phyloP scores from a whole-genome alignment of 2,113 vertebrate genomes.

The Euleptes europaea region DNA sequence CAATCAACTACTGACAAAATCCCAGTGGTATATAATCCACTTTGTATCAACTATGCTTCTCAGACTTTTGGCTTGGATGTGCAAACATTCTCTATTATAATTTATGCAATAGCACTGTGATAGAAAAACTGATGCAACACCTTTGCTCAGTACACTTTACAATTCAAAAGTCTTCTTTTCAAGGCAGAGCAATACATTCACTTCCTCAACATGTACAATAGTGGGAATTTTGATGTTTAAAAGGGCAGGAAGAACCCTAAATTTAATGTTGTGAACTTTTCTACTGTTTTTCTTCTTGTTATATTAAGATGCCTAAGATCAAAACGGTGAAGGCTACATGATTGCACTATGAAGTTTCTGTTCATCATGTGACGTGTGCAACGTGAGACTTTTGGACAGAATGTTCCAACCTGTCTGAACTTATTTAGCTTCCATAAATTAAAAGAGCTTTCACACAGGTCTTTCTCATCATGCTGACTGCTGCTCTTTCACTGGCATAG shows the following conservation, averaged over 20 bases:
- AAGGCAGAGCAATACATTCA: too few species aligned
- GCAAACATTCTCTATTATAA: too few species aligned
- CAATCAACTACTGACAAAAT: not conserved
- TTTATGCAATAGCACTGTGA: too few species aligned
- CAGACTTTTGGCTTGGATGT: too few species aligned
- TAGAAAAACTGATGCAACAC: too few species aligned
- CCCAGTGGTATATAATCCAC: not conserved
- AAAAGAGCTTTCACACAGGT: not conserved
- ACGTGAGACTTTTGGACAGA: conserved; percentile 38
- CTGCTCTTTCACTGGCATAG: not conserved
- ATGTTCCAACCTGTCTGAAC: not conserved
- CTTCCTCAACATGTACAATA: too few species aligned
- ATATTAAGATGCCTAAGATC: not conserved
- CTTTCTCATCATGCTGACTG: not conserved
- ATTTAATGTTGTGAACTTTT: conserved; percentile 9
- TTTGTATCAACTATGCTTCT: not conserved
- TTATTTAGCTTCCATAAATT: not conserved
- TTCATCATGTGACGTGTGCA: conserved; percentile 36
- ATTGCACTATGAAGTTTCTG: conserved; percentile 36
- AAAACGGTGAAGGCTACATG: not conserved
- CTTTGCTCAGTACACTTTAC: too few species aligned
- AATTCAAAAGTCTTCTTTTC: too few species aligned
- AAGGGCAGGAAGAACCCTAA: not conserved
- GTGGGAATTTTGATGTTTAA: too few species aligned
- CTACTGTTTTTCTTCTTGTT: not conserved